Conservation (phyloP, 2,113 vertebrate species). For the Xiphias gladius region DNA sequence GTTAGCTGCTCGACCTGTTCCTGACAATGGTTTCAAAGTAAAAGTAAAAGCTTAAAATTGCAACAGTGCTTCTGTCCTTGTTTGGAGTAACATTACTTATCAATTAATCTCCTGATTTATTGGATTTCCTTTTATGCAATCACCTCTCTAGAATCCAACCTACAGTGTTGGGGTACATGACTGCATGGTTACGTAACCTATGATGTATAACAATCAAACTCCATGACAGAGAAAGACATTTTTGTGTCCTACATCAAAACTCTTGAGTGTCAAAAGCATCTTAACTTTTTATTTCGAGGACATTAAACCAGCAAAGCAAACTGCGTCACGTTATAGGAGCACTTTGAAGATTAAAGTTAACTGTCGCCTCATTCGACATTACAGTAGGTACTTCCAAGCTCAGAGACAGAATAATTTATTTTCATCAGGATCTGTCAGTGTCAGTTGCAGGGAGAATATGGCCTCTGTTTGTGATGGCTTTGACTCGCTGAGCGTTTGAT, state of each 20-base stretch:
- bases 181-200: background rate
- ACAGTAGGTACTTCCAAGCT: constrained; percentile 71
- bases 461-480: constrained; percentile 67
- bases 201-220: constrained; percentile 13
- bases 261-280: constrained; percentile 57
- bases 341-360: constrained; percentile 72
- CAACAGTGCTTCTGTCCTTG: background rate
- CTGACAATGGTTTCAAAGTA: background rate
- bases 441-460: constrained; percentile 42
- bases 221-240: constrained; percentile 4
- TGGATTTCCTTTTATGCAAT: background rate
- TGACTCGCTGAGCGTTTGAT: constrained; percentile 68
- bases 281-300: constrained; percentile 61
- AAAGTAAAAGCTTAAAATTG: background rate
- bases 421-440: constrained; percentile 60
- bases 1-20: background rate
- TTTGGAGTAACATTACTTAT: background rate
- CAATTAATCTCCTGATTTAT: background rate
- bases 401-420: constrained; percentile 69
- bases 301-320: constrained; percentile 67
- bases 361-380: constrained; percentile 59
- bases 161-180: background rate
- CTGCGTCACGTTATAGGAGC: constrained; percentile 50
- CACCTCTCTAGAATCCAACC: background rate
- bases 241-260: constrained; percentile 41